Base-by-base conservation (phyloP, 2,888 invertebrate genomes). In the Eudasyphora cyanicolor region DNA sequence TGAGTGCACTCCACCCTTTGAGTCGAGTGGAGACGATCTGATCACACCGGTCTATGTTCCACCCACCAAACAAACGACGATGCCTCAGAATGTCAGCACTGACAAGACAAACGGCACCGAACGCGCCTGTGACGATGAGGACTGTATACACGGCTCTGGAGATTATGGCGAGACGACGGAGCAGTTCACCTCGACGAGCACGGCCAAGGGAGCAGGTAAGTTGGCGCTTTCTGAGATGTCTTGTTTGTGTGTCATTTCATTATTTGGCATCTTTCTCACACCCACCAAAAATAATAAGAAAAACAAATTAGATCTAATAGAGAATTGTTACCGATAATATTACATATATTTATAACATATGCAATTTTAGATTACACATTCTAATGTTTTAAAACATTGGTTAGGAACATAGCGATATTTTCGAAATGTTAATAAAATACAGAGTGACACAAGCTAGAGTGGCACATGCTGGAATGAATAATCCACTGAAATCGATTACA, bases 21-120 rank as follows among this genome's bases (percentile, higher is more conserved):
- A 97, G 87, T 94, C 95, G 0, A 96, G 96, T 54, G 97, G 97
- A 85, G 98, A 98, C 90, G 98, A 98, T 90, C 94, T 98, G 77
- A 97, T 98, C 86, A 98, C 97, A 0, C 98, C 98, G 0, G 97
- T 98, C 0, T 97, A 97, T 91, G 96, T 97, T 14, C 97, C 97
- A 0, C 96, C 97, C 1, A 95, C 95, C 38, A 93, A 94, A 87
- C 96, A 96, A 14, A 95, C 95, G 10, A 95, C 95, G 0, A 94
- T 93, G 42, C 88, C 91, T 69, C 88, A 88, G 92, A 71, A 90
- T 90, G 88, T 88, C 27, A 87, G 86, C 7, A 76, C 86, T 0
- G 88, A 88, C 54, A 89, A 88, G 74, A 83, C 76, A 49, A 90
- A 90, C 82, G 91, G 89, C 17, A 91, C 91, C 0, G 91, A 92